Evolutionary conservation across 2,797 vertebrate species (phyloP).

Genomic region (Forpus xanthops): DNA sequence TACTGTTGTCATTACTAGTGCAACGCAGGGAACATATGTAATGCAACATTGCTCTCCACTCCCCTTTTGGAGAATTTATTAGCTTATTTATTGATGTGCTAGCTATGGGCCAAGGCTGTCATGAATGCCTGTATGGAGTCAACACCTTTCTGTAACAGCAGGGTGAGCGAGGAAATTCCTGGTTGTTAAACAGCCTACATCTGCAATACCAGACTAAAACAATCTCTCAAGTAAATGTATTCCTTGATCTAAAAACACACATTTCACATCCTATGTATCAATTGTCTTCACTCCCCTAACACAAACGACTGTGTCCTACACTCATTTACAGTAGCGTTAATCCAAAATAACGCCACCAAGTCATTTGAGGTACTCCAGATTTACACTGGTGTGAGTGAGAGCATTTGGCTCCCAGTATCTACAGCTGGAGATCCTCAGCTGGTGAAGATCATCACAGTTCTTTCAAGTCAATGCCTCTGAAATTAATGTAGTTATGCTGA

Average conservation of each 20-base stretch:
- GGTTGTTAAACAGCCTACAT: constrained; percentile 5
- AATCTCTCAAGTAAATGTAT: neutral
- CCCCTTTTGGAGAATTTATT: constrained; percentile 12
- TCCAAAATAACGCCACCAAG: constrained; percentile 25
- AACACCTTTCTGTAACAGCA: constrained; percentile 1
- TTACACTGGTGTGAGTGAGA: constrained; percentile 6
- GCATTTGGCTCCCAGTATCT: constrained; percentile 32
- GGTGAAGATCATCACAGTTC: constrained; percentile 28
- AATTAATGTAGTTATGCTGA: constrained; percentile 57
- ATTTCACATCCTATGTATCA: constrained; percentile 15
- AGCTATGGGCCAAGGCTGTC: neutral
- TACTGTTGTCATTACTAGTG: neutral
- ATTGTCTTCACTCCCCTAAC: constrained; percentile 55
- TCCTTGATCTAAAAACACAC: constrained; percentile 23
- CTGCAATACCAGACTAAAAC: constrained; percentile 4
- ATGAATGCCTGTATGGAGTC: neutral
- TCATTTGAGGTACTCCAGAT: constrained; percentile 1
- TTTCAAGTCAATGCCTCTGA: constrained; percentile 51
- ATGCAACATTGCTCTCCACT: neutral
- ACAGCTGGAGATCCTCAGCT: neutral
- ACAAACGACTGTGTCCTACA: neutral
- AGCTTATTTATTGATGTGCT: neutral
- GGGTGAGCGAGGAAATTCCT: neutral
- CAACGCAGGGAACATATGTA: neutral
- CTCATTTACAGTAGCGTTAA: constrained; percentile 20